A percentile compares a stretch with the other conserved stretches of the same genome.
Evolutionary conservation across 2,113 vertebrate genomes (phyloP).

Genomic region (Grammatotria lemairii): DNA sequence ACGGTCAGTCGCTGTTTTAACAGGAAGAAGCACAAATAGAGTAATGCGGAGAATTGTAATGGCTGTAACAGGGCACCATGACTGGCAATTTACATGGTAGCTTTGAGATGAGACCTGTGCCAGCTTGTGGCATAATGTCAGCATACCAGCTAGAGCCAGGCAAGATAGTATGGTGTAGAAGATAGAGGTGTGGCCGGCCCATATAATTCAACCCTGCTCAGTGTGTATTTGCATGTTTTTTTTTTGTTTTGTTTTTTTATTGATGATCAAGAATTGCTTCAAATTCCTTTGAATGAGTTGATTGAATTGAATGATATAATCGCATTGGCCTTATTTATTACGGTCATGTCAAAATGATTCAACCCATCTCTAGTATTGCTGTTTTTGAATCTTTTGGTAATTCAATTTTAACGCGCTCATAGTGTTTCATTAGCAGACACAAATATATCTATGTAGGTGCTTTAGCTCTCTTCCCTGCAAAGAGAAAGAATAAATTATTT

Average conservation of each 20-base stretch:
- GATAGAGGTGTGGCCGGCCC: not conserved
- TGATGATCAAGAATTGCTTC: not conserved
- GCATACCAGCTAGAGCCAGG: constrained; percentile 72
- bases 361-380: not conserved
- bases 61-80: constrained; percentile 82
- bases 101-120: constrained; percentile 75
- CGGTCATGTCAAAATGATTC: not conserved
- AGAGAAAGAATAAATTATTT: not conserved
- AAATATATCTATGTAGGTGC: not conserved
- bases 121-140: constrained; percentile 72
- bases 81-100: constrained; percentile 76
- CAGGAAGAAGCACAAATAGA: constrained; percentile 29
- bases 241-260: fast-evolving
- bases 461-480: not conserved
- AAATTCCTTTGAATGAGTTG: not conserved
- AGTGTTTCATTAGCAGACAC: not conserved
- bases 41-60: constrained; percentile 85
- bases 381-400: not conserved
- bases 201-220: not conserved
- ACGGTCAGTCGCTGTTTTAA: constrained; percentile 18
- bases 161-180: constrained; percentile 54
- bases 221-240: not conserved
- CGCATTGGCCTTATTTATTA: not conserved
- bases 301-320: not conserved
- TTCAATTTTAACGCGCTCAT: not conserved